Base-by-base conservation (phyloP, 2,113 vertebrate species). In the Herpetotheres cachinnans region DNA sequence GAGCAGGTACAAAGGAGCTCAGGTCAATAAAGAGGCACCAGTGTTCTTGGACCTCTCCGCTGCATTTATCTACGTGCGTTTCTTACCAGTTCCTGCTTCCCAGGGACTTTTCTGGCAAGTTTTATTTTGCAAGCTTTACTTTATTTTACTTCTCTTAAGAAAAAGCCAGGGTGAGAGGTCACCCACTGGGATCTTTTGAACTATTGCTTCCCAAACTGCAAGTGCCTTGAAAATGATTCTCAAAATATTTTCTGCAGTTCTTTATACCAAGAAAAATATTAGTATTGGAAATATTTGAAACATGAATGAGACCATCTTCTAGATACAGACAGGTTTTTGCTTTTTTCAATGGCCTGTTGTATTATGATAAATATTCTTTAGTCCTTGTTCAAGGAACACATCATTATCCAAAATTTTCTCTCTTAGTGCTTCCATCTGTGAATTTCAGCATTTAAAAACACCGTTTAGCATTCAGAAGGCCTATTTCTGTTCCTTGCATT, bases 161-260 rank as follows among this genome's bases (percentile, higher is more conserved):
- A 95, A 77, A 83, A 92, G 27, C 32, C 79, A 86, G 72, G 59
- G 63, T 89, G 90, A 92, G 67, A 92, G 86, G 91, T 97, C 93
- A 95, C 63, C 63, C 59, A 65, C 83, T 81, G 81, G 59, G 69
- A 83, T 76, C 81, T 96, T 96, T 84, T 93, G 69, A 96, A 87
- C 50, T 62, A 46, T 59, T 47, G 47, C 36, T 79, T 89, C 61
- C 56, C 61, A 40, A 72, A 14, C 65, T 44, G 34, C 0, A 6
- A 74, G 69, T 24, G 46, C 42, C 91, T 93, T 73, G 49, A 69
- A 88, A 96, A 90, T n/a, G 0, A 49, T 54, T 82, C 56, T 74
- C 44, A 50, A 66, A 91, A 88, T 92, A 61, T 44, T 71, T 91
- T 78, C 32, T 84, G 44, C 42, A 14, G 29, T 74, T 74, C 38